These are phyloP conservation scores for Rhagonycha fulva DNA, from an alignment of 2,888 invertebrate species.

Conservation along the genomic window DNA sequence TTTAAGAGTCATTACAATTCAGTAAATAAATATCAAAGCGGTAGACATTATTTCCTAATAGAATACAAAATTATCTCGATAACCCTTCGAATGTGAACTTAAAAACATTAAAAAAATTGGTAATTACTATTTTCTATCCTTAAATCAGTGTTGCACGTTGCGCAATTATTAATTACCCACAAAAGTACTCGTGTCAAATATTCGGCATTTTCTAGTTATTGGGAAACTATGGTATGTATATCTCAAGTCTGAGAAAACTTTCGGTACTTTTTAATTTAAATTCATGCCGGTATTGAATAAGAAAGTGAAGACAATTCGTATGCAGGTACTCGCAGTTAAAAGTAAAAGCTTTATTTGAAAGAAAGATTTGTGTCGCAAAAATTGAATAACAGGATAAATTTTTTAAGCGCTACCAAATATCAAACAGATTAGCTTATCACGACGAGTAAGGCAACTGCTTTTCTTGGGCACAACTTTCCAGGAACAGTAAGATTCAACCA, in stretches of 20 bases:
- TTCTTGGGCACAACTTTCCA: no score
- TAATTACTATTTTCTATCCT: neutral
- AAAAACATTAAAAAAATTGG: neutral
- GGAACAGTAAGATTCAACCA: no score
- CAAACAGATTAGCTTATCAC: no score
- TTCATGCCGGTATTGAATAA: slow-evolving; percentile 2
- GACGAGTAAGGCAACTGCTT: no score
- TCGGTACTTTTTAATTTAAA: neutral
- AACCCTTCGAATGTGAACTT: neutral
- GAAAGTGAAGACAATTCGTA: neutral
- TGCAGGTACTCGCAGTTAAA: neutral
- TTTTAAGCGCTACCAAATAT: neutral
- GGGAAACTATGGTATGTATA: neutral
- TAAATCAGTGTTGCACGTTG: neutral
- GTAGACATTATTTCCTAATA: neutral
- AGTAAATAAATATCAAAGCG: neutral
- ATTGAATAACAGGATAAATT: neutral
- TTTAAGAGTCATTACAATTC: neutral
- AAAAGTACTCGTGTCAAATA: neutral
- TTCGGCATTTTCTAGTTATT: neutral
- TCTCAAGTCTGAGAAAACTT: neutral
- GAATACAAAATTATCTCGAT: neutral
- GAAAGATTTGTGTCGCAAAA: neutral
- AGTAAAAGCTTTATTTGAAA: neutral
- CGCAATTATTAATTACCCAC: neutral